Conservation (phyloP, 1,140 invertebrate genomes). For the Euborellia annulipes region DNA sequence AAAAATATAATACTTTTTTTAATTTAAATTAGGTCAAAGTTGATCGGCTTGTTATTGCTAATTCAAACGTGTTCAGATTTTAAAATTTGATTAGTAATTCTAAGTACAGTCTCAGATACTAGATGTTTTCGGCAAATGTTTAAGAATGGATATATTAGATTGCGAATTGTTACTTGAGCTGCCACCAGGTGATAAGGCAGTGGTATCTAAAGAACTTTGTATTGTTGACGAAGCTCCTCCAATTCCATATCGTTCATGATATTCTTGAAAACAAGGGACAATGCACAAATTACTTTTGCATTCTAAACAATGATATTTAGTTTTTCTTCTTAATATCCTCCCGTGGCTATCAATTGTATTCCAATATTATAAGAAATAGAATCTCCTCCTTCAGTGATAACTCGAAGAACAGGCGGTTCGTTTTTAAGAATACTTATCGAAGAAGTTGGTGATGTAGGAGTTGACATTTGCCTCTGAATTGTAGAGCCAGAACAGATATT, state of each 20-base stretch:
- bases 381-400: too few species aligned
- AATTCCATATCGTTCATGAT: conserved; percentile 38
- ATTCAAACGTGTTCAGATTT: too few species aligned
- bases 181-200: too few species aligned
- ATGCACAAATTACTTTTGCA: conserved; percentile 75
- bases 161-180: too few species aligned
- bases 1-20: too few species aligned
- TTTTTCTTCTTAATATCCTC: conserved; percentile 62
- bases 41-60: too few species aligned
- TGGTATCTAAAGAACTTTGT: too few species aligned
- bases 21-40: too few species aligned
- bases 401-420: conserved; percentile 1
- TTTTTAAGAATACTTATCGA: background rate
- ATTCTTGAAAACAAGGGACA: conserved; percentile 70
- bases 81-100: too few species aligned
- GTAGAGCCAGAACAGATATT: conserved; percentile 14
- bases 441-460: conserved; percentile 23
- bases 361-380: conserved; percentile 42
- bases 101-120: too few species aligned
- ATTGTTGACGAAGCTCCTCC: background rate
- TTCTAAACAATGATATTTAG: conserved; percentile 74
- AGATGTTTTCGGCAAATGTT: too few species aligned
- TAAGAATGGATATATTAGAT: too few species aligned
- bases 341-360: conserved; percentile 68
- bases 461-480: conserved; percentile 35